A percentile compares a stretch with the other conserved stretches of the same genome.
These are phyloP conservation scores for Ceyx melanurus DNA, from an alignment of 2,113 vertebrate genomes.

Conservation along the genomic window DNA sequence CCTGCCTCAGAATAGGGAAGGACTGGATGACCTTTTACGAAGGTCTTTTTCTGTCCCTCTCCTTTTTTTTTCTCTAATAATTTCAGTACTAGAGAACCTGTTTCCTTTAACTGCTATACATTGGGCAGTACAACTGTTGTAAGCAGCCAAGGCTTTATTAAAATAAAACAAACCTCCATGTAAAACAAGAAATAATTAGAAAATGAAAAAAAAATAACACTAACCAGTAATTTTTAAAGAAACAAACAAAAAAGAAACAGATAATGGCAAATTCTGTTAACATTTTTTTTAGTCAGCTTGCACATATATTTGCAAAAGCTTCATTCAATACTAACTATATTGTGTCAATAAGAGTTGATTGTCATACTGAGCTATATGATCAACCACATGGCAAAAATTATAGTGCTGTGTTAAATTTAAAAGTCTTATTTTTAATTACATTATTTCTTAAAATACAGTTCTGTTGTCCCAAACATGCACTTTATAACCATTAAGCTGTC, in stretches of 20 bases:
- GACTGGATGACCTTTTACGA: slow-evolving; percentile 14
- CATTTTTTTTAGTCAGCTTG: neutral
- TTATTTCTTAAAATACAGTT: neutral
- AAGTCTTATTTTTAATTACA: neutral
- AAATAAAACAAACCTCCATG: neutral
- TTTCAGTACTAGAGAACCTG: neutral
- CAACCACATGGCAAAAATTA: neutral
- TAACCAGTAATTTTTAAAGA: neutral
- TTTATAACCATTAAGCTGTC: neutral
- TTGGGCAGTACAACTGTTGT: neutral
- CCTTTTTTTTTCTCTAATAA: neutral
- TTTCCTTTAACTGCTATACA: neutral
- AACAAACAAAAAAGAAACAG: neutral
- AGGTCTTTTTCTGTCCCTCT: neutral
- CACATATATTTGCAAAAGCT: neutral
- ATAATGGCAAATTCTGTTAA: neutral
- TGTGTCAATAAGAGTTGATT: neutral
- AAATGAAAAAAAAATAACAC: neutral
- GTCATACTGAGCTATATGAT: neutral
- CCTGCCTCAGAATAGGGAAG: slow-evolving; percentile 21
- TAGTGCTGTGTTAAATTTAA: neutral
- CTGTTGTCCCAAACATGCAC: neutral
- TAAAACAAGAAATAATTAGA: neutral
- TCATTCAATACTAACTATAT: neutral
- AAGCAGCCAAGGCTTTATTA: neutral